These are phyloP conservation scores for Orbicella faveolata DNA, from an alignment of 64 coral and sea anemone species.

Conservation along the genomic window DNA sequence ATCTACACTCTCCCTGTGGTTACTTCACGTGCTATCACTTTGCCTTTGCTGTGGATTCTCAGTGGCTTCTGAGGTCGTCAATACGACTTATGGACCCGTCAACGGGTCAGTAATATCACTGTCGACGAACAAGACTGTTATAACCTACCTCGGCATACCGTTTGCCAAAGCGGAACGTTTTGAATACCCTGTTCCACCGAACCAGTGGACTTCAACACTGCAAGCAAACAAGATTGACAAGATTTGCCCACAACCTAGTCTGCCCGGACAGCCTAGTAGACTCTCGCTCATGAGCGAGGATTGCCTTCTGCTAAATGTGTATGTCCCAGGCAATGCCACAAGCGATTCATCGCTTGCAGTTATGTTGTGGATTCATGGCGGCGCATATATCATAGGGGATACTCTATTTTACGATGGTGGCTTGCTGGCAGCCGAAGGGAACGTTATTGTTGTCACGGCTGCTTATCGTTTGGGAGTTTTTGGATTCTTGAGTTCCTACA, in stretches of 20 bases:
- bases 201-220: neutral
- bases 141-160: constrained; percentile 46
- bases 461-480: constrained; percentile 4
- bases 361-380: constrained; percentile 11
- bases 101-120: neutral
- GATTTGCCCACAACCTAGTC: constrained; percentile 39
- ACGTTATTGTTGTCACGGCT: neutral
- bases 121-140: constrained; percentile 23
- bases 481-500: constrained; percentile 13
- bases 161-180: constrained; percentile 37
- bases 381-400: neutral
- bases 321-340: neutral
- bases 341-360: neutral
- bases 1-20: too few relatives aligned
- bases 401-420: neutral
- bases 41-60: neutral
- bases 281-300: neutral
- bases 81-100: constrained; percentile 36
- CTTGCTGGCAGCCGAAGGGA: neutral
- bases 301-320: neutral
- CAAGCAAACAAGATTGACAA: constrained; percentile 28
- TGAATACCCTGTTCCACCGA: constrained; percentile 19
- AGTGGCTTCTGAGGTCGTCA: neutral
- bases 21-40: neutral
- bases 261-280: neutral